These are phyloP conservation scores for Trichonephila clavipes DNA, from an alignment of 1,140 invertebrate genomes.

Conservation along the genomic window DNA sequence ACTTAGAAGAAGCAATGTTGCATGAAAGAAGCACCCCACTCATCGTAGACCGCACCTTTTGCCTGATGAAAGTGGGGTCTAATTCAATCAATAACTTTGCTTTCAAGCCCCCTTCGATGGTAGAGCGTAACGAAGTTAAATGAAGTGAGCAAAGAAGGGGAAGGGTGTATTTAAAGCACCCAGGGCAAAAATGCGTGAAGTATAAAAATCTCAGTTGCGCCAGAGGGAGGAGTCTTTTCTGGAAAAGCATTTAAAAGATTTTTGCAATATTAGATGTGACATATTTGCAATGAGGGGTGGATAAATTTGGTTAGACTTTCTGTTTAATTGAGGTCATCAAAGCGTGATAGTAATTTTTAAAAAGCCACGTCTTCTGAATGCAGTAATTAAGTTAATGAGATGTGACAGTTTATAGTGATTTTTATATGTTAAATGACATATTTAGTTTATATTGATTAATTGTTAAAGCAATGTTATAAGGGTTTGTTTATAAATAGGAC, in stretches of 20 bases:
- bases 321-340: background rate
- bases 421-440: too few species aligned
- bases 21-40: background rate
- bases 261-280: background rate
- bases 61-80: background rate
- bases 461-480: too few species aligned
- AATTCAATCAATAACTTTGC: constrained; percentile 30
- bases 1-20: background rate
- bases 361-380: too few species aligned
- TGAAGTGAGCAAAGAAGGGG: constrained; percentile 9
- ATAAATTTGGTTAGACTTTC: background rate
- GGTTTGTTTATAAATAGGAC: too few species aligned
- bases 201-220: background rate
- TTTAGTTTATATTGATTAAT: too few species aligned
- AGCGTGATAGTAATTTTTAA: background rate
- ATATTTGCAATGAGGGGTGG: background rate
- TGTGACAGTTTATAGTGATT: too few species aligned
- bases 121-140: constrained; percentile 12
- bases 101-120: background rate
- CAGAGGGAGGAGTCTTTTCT: background rate
- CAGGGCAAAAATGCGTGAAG: background rate
- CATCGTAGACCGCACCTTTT: background rate
- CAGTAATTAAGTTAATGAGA: too few species aligned
- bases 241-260: background rate
- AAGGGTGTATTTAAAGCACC: background rate